A percentile compares a stretch with the other conserved stretches of the same genome.
phyloP scores from a whole-genome alignment of 2,113 vertebrate species.

The Sprattus sprattus region DNA sequence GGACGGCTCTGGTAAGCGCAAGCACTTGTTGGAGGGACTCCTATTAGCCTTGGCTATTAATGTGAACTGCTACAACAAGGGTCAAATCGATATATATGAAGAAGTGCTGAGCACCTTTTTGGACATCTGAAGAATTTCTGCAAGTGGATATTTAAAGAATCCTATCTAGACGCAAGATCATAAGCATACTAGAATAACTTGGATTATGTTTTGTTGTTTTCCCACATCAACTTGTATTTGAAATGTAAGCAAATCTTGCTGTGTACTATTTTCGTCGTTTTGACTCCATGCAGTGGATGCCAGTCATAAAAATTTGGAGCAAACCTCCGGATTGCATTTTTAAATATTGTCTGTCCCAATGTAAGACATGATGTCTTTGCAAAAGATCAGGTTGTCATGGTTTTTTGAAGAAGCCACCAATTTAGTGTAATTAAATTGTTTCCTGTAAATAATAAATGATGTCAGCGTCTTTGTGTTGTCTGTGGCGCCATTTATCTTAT shows the following conservation, averaged over 20 bases:
- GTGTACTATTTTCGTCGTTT: not conserved
- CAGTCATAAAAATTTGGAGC: not conserved
- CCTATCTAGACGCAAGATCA: not conserved
- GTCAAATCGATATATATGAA: not conserved
- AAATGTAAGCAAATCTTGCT: not conserved
- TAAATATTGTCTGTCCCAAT: slow-evolving; percentile 16
- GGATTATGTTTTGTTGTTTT: not conserved
- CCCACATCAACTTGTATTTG: not conserved
- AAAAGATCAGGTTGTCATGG: slow-evolving; percentile 31
- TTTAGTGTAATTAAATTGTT: slow-evolving; percentile 65
- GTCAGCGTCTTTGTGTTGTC: not conserved
- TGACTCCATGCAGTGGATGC: not conserved
- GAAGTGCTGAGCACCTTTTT: slow-evolving; percentile 4
- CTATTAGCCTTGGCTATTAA: not conserved
- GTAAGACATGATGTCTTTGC: slow-evolving; percentile 22
- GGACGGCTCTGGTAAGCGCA: not conserved
- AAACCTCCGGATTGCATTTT: not conserved
- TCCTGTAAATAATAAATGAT: slow-evolving; percentile 38
- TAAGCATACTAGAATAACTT: not conserved
- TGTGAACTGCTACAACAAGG: not conserved
- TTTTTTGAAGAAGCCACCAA: slow-evolving; percentile 48
- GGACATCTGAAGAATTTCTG: not conserved
- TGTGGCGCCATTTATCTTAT: not conserved
- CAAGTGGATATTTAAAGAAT: not conserved
- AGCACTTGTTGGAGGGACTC: not conserved